Percentiles rank a stretch among this genome's conserved stretches.
Conservation (phyloP, 2,888 invertebrate genomes). For the Melipona beecheii region DNA sequence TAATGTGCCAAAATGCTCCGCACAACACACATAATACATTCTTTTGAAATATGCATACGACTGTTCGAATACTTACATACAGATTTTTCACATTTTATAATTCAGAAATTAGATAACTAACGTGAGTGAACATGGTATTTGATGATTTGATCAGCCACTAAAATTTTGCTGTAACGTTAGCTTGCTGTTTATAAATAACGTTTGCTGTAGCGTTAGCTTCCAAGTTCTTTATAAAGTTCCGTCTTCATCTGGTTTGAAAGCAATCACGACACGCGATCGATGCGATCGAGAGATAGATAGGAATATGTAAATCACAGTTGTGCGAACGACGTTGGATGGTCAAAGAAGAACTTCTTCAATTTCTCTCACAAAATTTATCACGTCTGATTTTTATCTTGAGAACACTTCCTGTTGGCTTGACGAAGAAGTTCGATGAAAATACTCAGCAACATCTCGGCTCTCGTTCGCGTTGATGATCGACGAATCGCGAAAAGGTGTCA, state of each 20-base stretch:
- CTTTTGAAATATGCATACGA: not conserved
- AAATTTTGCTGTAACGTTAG: not conserved
- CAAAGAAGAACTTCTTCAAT: not conserved
- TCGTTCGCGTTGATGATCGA: not conserved
- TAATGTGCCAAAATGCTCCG: not conserved
- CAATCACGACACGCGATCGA: slow-evolving; percentile 27
- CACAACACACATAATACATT: not conserved
- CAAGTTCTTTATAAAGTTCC: not conserved
- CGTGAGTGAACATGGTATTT: not conserved
- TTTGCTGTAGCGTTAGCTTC: not conserved
- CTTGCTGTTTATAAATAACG: too few relatives aligned
- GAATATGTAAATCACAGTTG: slow-evolving; percentile 47
- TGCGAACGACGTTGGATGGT: not conserved
- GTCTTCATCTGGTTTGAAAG: not conserved
- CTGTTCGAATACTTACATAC: not conserved
- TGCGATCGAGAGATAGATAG: slow-evolving; percentile 52
- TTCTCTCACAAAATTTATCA: not conserved
- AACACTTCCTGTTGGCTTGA: not conserved
- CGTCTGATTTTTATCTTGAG: not conserved
- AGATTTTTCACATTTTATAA: not conserved
- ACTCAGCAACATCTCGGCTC: not conserved
- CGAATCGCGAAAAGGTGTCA: slow-evolving; percentile 49
- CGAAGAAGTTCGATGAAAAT: slow-evolving; percentile 5
- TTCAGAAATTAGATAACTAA: not conserved
- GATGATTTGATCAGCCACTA: not conserved